Conservation (phyloP, 1,140 invertebrate species). For the Bilobella aurantiaca region DNA sequence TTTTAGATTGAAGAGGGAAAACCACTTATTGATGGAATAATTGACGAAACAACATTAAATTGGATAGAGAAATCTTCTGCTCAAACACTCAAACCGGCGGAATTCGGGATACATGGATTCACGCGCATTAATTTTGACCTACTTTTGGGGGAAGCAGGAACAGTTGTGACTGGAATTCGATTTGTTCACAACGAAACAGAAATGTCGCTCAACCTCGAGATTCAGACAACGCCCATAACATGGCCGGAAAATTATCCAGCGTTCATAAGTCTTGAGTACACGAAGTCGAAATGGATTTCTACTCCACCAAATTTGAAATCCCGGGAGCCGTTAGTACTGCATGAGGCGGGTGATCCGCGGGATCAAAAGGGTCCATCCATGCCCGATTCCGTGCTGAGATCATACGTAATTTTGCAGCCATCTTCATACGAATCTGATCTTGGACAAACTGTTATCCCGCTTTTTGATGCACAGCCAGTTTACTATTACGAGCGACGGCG, state of each 20-base stretch:
- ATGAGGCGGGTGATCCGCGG: not conserved
- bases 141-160: constrained; percentile 2
- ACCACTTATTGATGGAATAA: not conserved
- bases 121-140: constrained; percentile 8
- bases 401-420: not conserved
- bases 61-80: not conserved
- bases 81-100: not conserved
- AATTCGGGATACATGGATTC: not conserved
- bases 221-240: constrained; percentile 4
- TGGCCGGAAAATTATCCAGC: constrained; percentile 1
- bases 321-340: not conserved
- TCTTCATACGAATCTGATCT: not conserved
- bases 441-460: constrained; percentile 1
- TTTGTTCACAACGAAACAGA: not conserved
- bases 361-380: constrained; percentile 3
- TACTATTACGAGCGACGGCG: constrained; percentile 1
- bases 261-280: not conserved
- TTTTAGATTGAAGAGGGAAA: constrained; percentile 11
- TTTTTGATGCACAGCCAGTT: constrained; percentile 8
- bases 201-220: constrained; percentile 3
- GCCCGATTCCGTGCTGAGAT: constrained; percentile 4
- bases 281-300: not conserved
- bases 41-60: not conserved
- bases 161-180: constrained; percentile 3
- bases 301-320: not conserved